Evolutionary conservation across 2,113 vertebrate species (phyloP).

Genomic region (Centropus bengalensis): DNA sequence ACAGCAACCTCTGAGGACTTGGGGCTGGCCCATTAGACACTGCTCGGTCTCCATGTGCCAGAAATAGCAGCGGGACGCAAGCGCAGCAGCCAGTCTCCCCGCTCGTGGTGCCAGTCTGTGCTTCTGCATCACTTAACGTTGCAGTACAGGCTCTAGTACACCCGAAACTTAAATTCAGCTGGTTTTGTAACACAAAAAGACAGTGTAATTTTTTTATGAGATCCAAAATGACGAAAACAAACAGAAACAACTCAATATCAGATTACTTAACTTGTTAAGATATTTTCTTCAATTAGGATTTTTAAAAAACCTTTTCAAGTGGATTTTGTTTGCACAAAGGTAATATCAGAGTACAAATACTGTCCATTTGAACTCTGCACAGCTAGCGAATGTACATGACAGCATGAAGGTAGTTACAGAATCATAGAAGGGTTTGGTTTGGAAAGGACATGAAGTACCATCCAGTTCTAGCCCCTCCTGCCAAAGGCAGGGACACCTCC

Average conservation of each 20-base stretch:
- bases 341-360: background rate
- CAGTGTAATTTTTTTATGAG: background rate
- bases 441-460: no score
- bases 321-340: background rate
- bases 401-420: background rate
- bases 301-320: background rate
- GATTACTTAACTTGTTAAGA: no score
- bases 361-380: background rate
- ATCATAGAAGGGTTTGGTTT: no score
- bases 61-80: slow-evolving; percentile 8
- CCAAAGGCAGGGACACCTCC: no score
- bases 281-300: background rate
- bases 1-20: slow-evolving; percentile 17
- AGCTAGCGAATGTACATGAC: background rate
- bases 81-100: background rate
- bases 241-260: background rate
- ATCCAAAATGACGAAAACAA: background rate
- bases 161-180: background rate
- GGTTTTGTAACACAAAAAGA: background rate
- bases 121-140: background rate
- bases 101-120: background rate
- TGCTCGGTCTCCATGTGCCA: background rate
- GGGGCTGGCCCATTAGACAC: background rate
- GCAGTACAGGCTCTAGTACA: background rate
- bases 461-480: no score